These are phyloP conservation scores for Rhincodon typus DNA, from an alignment of 2,797 vertebrate genomes.

Conservation along the genomic window DNA sequence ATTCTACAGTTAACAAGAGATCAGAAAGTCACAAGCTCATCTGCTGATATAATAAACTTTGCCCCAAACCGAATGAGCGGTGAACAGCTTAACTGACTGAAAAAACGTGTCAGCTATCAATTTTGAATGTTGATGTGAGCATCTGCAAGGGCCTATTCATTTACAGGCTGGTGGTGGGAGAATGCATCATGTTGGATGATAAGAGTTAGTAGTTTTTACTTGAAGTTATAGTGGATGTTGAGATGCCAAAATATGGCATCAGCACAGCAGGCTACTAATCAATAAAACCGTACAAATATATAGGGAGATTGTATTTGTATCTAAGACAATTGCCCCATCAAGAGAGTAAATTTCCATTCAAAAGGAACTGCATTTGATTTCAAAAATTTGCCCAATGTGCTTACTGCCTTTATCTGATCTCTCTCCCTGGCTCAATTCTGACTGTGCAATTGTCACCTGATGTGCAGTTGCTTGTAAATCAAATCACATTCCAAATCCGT, in stretches of 20 bases:
- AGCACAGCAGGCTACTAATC: neutral
- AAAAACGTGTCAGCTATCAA: neutral
- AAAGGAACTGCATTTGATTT: neutral
- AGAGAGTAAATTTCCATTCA: neutral
- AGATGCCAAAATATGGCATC: neutral
- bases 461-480: neutral
- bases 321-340: neutral
- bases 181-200: neutral
- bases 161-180: neutral
- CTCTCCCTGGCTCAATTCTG: neutral
- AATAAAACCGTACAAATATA: neutral
- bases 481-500: neutral
- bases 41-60: neutral
- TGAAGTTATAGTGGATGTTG: neutral
- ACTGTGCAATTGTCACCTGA: neutral
- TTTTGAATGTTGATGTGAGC: neutral
- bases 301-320: neutral
- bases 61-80: neutral
- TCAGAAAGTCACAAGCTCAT: neutral
- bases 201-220: neutral
- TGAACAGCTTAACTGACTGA: neutral
- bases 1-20: neutral
- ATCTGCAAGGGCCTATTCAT: neutral
- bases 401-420: neutral
- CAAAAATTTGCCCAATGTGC: neutral